Evolutionary conservation across 2,797 vertebrate genomes (phyloP).

Genomic region (Valencia hispanica): DNA sequence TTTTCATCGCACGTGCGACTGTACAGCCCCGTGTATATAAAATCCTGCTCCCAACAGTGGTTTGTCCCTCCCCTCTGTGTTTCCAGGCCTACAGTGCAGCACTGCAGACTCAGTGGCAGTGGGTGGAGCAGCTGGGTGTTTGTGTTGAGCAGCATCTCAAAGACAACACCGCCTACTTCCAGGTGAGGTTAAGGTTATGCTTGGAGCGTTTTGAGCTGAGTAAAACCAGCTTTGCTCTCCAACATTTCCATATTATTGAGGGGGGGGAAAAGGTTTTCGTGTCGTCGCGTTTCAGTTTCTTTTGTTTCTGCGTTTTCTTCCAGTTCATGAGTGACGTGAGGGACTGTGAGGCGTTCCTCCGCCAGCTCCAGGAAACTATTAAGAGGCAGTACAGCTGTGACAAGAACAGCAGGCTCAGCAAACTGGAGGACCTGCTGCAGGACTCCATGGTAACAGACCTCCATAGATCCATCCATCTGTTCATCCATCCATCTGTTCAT

Average conservation of each 20-base stretch:
- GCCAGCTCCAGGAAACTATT: slow-evolving; percentile 94
- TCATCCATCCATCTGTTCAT: too few relatives aligned
- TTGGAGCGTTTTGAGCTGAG: not conserved
- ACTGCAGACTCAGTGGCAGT: slow-evolving; percentile 94
- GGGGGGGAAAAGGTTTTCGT: not conserved
- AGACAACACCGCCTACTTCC: slow-evolving; percentile 93
- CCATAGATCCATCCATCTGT: not conserved
- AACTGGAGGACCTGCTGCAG: slow-evolving; percentile 96
- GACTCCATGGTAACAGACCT: slow-evolving; percentile 91
- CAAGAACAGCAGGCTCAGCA: slow-evolving; percentile 89
- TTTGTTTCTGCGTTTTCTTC: not conserved
- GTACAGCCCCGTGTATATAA: too few relatives aligned
- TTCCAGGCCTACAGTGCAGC: slow-evolving; percentile 94
- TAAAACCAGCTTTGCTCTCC: not conserved
- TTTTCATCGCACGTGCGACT: too few relatives aligned
- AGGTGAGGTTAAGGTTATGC: slow-evolving; percentile 79
- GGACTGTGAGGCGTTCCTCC: slow-evolving; percentile 91
- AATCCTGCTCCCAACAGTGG: too few relatives aligned
- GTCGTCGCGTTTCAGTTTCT: not conserved
- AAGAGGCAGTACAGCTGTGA: slow-evolving; percentile 96
- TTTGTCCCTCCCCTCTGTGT: not conserved
- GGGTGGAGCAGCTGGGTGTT: slow-evolving; percentile 93
- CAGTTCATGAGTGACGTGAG: slow-evolving; percentile 93
- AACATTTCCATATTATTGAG: too few relatives aligned
- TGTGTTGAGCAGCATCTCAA: slow-evolving; percentile 96